Base-by-base conservation (phyloP, 2,113 vertebrate species). In the Narcine bancroftii region DNA sequence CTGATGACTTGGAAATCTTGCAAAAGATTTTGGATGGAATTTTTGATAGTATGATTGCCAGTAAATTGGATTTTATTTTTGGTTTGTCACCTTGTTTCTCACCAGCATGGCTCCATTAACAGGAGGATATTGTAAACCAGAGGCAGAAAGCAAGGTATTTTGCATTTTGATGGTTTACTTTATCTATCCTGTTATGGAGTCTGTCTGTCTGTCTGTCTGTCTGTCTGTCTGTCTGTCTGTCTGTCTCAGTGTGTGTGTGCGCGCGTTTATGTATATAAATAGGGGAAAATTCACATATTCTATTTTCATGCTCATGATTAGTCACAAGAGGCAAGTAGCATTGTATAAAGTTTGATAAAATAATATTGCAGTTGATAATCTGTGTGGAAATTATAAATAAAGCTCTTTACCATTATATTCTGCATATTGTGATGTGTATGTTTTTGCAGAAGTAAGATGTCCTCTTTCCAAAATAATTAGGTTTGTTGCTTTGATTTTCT, bases 331-430 rank as follows among this genome's bases (percentile, higher is more conserved):
- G 63, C 89, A 69, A 91, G 89, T 91, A 91, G 89, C 89, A 91
- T 69, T 91, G 89, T 91, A 91, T 91, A 91, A 91, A 91, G 63
- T 91, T 91, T 91, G 89, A 91, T 91, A 91, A 91, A 91, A 91
- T 91, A 91, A 91, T 91, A 91, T 65, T 91, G 89, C 89, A 91
- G 89, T 91, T 91, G 89, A 91, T 91, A 71, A 91, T 91, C 65
- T 91, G 89, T 91, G 89, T 91, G 89, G 89, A 91, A 91, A 91
- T 91, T 91, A 69, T 91, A 91, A 91, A 91, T 91, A 91, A 91
- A 91, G 66, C 89, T 91, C 89, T 87, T 87, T 91, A 91, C 89
- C 89, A 71, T 91, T 91, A 69, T 71, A 47, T 91, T 69, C 65
- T 91, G 89, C 65, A 71, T 69, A 91, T 17, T 91, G 89, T 91